Conservation (phyloP, 2,797 vertebrate species). For the Liasis olivaceus region DNA sequence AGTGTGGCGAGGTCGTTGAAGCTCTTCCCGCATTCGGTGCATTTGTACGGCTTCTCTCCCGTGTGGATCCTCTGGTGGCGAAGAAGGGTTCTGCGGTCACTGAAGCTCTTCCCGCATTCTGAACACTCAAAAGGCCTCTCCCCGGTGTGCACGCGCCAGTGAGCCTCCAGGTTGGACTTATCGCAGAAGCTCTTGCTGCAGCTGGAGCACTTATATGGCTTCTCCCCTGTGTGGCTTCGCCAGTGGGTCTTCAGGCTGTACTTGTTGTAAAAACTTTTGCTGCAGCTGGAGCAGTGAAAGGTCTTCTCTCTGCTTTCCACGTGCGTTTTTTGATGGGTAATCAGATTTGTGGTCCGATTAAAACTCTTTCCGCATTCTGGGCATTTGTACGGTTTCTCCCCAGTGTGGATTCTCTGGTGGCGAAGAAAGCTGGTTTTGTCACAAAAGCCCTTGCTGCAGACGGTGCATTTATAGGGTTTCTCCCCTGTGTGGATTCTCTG, state of each 20-base stretch:
- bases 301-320: slow-evolving; percentile 3
- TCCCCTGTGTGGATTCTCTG: slow-evolving; percentile 4
- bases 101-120: slow-evolving; percentile 69
- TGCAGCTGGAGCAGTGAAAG: slow-evolving; percentile 18
- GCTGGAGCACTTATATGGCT: slow-evolving; percentile 2
- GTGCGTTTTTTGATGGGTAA: neutral
- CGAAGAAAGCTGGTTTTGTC: slow-evolving; percentile 9
- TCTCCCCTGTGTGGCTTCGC: neutral
- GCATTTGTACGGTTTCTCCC: slow-evolving; percentile 4
- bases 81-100: slow-evolving; percentile 54
- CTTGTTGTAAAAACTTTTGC: slow-evolving; percentile 16
- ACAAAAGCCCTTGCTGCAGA: slow-evolving; percentile 7
- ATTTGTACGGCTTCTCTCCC: neutral
- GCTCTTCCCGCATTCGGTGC: slow-evolving; percentile 21
- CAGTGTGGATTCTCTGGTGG: slow-evolving; percentile 2
- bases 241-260: slow-evolving; percentile 17
- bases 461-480: slow-evolving; percentile 8
- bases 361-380: neutral
- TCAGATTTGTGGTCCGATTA: slow-evolving; percentile 3
- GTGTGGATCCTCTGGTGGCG: slow-evolving; percentile 45
- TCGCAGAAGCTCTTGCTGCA: slow-evolving; percentile 21
- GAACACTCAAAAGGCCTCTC: slow-evolving; percentile 49
- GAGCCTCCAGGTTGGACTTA: slow-evolving; percentile 11
- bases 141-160: slow-evolving; percentile 20
- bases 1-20: slow-evolving; percentile 37